These are phyloP conservation scores for Exocentrus adspersus DNA, from an alignment of 2,888 invertebrate genomes.

Conservation along the genomic window DNA sequence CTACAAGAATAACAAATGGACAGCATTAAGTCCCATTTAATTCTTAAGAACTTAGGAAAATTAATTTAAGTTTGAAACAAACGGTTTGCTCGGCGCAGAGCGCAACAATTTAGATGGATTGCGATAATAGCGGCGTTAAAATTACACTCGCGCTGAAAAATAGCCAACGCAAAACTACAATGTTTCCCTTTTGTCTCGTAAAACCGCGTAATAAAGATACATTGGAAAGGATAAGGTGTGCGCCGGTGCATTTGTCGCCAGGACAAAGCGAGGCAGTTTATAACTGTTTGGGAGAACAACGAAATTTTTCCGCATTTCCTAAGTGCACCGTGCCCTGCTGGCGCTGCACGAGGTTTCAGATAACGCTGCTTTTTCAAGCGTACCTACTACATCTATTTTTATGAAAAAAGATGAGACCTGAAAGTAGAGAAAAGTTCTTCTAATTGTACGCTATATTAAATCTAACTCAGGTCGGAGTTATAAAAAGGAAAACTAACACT, in stretches of 20 bases:
- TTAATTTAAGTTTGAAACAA: slow-evolving; percentile 8
- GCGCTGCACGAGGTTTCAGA: no score
- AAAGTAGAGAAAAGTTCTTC: no score
- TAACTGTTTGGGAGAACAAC: background rate
- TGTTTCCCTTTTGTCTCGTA: slow-evolving; percentile 14
- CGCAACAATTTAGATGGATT: slow-evolving; percentile 23
- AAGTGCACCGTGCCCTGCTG: no score
- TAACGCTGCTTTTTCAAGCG: no score
- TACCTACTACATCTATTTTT: no score
- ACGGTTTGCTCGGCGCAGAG: slow-evolving; percentile 8
- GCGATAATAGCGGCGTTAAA: slow-evolving; percentile 19
- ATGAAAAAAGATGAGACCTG: no score
- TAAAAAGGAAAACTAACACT: no score
- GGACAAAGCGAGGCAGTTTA: background rate
- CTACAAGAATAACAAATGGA: background rate
- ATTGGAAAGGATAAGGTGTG: slow-evolving; percentile 8
- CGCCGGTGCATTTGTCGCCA: no score
- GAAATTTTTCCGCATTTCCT: background rate
- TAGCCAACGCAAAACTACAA: slow-evolving; percentile 11
- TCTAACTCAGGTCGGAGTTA: no score
- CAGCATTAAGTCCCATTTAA: background rate
- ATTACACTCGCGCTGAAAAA: slow-evolving; percentile 14
- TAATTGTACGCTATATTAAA: no score
- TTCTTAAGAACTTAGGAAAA: slow-evolving; percentile 1
- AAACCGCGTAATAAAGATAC: slow-evolving; percentile 17